A percentile compares a stretch with the other conserved stretches of the same genome.
Evolutionary conservation across 2,113 vertebrate species (phyloP).

Genomic region (Manacus vitellinus): DNA sequence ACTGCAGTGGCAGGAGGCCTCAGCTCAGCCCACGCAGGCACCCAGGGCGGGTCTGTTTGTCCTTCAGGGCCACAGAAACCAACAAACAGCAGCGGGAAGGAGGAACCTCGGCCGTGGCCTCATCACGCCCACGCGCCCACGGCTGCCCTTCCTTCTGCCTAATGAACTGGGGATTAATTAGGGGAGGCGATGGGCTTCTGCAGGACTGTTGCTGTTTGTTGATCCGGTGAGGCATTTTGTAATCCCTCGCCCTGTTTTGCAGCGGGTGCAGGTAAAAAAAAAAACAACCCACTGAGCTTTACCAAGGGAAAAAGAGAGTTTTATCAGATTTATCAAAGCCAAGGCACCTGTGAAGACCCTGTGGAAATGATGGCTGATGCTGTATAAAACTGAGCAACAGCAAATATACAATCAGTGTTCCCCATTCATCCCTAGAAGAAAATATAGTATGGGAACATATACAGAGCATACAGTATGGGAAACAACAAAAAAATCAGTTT

Average conservation of each 20-base stretch:
- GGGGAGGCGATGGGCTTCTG: conserved; percentile 2
- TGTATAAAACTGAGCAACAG: neutral
- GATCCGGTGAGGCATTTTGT: neutral
- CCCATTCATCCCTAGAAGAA: neutral
- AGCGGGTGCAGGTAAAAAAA: neutral
- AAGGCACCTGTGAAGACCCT: neutral
- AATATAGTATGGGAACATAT: neutral
- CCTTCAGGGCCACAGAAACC: neutral
- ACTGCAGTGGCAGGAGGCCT: neutral
- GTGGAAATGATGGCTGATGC: neutral
- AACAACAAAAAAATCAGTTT: neutral
- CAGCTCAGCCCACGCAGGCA: neutral
- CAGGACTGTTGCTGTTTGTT: neutral
- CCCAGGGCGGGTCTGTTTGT: conserved; percentile 28
- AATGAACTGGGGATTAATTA: conserved; percentile 50
- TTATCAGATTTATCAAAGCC: neutral
- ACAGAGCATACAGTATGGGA: neutral
- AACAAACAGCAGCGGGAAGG: neutral
- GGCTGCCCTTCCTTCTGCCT: conserved; percentile 20
- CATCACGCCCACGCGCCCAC: neutral
- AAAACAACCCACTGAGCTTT: neutral
- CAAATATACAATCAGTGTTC: neutral
- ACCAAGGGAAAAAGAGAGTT: neutral
- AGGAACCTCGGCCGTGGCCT: neutral
- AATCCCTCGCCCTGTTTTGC: neutral